phyloP scores from a whole-genome alignment of 2,888 invertebrate genomes.

The Perizoma affinitatum region DNA sequence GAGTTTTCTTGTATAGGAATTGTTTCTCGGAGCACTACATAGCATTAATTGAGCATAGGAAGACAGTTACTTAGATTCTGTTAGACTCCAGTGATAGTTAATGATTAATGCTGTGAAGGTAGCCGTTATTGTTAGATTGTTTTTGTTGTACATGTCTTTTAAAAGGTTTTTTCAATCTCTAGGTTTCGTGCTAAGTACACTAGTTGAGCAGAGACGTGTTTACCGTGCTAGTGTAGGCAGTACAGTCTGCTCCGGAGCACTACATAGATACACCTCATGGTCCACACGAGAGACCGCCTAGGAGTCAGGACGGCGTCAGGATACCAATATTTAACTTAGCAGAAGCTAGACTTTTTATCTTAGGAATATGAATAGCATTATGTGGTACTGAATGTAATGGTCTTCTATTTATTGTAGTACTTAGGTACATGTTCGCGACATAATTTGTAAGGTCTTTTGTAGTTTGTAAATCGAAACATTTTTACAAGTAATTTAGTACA shows the following conservation, averaged over 20 bases:
- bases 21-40: conserved; percentile 63
- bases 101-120: conserved; percentile 80
- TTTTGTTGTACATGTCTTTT: conserved; percentile 65
- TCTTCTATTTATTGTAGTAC: conserved; percentile 84
- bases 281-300: conserved; percentile 79
- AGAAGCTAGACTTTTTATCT: conserved; percentile 65
- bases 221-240: conserved; percentile 83
- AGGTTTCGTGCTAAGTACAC: conserved; percentile 85
- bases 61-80: conserved; percentile 34
- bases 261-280: conserved; percentile 78
- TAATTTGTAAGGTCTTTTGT: conserved; percentile 68
- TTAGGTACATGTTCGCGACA: conserved; percentile 77
- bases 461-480: conserved; percentile 69
- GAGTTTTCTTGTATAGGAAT: conserved; percentile 47
- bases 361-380: conserved; percentile 68
- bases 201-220: conserved; percentile 83
- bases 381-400: conserved; percentile 79
- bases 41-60: conserved; percentile 73
- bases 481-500: conserved; percentile 64
- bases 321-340: conserved; percentile 70
- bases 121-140: conserved; percentile 63
- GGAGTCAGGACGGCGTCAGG: conserved; percentile 75
- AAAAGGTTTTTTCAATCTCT: conserved; percentile 82
- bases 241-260: conserved; percentile 84
- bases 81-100: conserved; percentile 53